Conservation (phyloP, 2,113 vertebrate genomes). For the Cardinalis cardinalis region DNA sequence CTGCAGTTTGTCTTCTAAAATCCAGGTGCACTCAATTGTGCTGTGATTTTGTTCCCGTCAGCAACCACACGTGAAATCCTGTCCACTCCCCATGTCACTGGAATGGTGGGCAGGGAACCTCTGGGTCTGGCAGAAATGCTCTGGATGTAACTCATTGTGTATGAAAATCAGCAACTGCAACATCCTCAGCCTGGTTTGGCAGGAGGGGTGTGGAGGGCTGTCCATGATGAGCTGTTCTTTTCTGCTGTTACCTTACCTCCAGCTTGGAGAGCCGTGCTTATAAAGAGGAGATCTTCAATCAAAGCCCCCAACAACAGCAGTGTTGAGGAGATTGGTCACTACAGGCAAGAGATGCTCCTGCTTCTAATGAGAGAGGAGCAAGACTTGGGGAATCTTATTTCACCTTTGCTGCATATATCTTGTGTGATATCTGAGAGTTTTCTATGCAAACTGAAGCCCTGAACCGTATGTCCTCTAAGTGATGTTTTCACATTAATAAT, state of each 20-base stretch:
- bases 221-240: neutral
- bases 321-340: neutral
- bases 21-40: neutral
- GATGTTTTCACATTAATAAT: neutral
- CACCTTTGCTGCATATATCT: neutral
- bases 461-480: neutral
- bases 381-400: neutral
- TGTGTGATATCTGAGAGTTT: neutral
- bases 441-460: neutral
- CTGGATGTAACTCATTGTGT: neutral
- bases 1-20: neutral
- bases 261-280: neutral
- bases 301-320: neutral
- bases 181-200: neutral
- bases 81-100: fast-evolving
- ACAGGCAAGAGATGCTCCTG: neutral
- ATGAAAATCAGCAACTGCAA: neutral
- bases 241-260: neutral
- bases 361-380: neutral
- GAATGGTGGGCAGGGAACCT: neutral
- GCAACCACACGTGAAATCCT: fast-evolving
- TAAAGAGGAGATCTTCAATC: neutral
- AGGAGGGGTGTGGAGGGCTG: neutral
- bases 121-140: neutral
- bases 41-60: neutral